A percentile compares a stretch with the other conserved stretches of the same genome.
Evolutionary conservation across 2,113 vertebrate genomes (phyloP).

Genomic region (Sinocyclocheilus anophthalmus): DNA sequence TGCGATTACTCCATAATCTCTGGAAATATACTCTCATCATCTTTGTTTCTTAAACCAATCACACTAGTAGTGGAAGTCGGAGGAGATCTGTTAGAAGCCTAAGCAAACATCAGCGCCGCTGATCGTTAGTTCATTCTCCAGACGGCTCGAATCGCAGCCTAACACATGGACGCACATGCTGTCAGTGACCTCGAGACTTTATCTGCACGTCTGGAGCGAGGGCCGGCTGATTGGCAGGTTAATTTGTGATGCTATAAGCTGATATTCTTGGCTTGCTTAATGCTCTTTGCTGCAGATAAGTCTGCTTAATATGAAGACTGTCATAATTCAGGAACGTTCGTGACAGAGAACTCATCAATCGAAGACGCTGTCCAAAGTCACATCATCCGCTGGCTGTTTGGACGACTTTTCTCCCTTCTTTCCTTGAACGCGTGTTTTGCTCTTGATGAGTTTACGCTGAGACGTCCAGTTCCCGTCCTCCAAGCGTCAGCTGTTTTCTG

Average conservation of each 20-base stretch:
- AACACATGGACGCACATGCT: too few species aligned
- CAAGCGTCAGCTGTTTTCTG: slow-evolving; percentile 90
- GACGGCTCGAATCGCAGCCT: background rate
- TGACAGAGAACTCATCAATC: slow-evolving; percentile 74
- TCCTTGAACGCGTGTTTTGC: slow-evolving; percentile 48
- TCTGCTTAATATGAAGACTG: slow-evolving; percentile 83
- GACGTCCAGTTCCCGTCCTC: slow-evolving; percentile 63
- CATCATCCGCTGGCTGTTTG: too few species aligned
- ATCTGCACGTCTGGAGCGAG: slow-evolving; percentile 77
- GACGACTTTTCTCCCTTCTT: slow-evolving; percentile 66
- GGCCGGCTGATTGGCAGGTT: slow-evolving; percentile 79
- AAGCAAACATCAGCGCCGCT: background rate
- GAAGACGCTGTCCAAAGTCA: slow-evolving; percentile 40
- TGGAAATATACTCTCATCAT: slow-evolving; percentile 40
- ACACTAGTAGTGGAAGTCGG: slow-evolving; percentile 63
- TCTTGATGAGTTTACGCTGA: background rate
- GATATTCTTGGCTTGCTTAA: slow-evolving; percentile 76
- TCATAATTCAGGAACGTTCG: slow-evolving; percentile 74
- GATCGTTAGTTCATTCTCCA: background rate
- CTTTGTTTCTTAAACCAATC: slow-evolving; percentile 52
- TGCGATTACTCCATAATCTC: slow-evolving; percentile 76
- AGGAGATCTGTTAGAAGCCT: slow-evolving; percentile 58
- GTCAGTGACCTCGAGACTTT: slow-evolving; percentile 76
- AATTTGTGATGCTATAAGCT: slow-evolving; percentile 80
- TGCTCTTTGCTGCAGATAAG: slow-evolving; percentile 78